A percentile compares a stretch with the other conserved stretches of the same genome.
phyloP scores from a whole-genome alignment of 2,888 invertebrate species.

The Pseudeuparius sepicola region DNA sequence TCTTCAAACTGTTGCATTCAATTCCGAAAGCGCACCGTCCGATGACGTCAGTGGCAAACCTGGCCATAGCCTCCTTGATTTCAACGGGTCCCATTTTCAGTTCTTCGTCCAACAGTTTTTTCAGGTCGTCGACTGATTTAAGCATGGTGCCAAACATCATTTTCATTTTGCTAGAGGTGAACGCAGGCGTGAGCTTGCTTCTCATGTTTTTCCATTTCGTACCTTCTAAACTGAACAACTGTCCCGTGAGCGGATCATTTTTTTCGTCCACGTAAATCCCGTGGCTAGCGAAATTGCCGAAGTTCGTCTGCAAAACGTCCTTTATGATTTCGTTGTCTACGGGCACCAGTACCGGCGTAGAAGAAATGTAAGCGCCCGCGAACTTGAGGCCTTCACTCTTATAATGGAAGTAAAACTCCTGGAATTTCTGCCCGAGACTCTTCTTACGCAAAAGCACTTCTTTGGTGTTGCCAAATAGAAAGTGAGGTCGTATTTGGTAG shows the following conservation, averaged over 20 bases:
- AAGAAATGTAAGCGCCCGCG: background rate
- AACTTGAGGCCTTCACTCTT: too few species aligned
- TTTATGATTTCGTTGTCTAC: slow-evolving; percentile 2
- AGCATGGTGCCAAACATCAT: slow-evolving; percentile 3
- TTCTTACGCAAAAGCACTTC: too few species aligned
- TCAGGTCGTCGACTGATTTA: background rate
- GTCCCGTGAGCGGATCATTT: background rate
- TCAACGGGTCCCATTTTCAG: background rate
- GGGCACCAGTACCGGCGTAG: background rate
- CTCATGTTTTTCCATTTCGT: slow-evolving; percentile 2
- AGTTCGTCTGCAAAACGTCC: background rate
- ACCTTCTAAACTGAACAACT: slow-evolving; percentile 2
- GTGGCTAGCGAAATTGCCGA: background rate
- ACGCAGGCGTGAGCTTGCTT: background rate
- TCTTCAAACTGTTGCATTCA: slow-evolving; percentile 2
- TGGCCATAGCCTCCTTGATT: background rate
- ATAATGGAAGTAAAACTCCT: too few species aligned
- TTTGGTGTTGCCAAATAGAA: too few species aligned
- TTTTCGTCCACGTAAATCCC: background rate
- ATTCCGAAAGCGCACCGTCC: slow-evolving; percentile 5
- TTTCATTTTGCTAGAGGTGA: slow-evolving; percentile 4
- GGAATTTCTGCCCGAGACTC: too few species aligned
- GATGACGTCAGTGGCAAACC: slow-evolving; percentile 4
- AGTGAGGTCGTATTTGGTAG: too few species aligned
- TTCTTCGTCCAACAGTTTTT: background rate